phyloP scores from a whole-genome alignment of 64 coral and sea anemone species.

The Pocillopora damicornis region DNA sequence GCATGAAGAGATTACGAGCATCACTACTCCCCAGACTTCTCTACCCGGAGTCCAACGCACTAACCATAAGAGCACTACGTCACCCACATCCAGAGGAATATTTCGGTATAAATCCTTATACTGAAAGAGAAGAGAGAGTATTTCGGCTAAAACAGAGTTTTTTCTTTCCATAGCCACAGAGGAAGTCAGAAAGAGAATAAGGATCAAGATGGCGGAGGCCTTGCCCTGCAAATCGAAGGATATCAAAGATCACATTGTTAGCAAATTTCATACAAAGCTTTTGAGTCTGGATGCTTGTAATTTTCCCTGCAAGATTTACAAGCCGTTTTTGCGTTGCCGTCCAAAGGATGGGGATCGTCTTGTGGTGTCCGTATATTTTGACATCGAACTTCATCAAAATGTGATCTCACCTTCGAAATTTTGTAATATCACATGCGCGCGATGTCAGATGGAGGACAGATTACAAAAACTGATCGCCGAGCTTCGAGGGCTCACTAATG shows the following conservation, averaged over 20 bases:
- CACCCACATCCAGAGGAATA: too few species aligned
- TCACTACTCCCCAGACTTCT: too few species aligned
- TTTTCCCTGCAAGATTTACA: constrained; percentile 59
- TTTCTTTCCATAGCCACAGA: neutral
- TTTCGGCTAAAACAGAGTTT: neutral
- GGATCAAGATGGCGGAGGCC: neutral
- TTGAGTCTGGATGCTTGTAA: constrained; percentile 56
- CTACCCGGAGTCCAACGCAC: too few species aligned
- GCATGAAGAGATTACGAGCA: too few species aligned
- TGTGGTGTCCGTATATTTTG: constrained; percentile 51
- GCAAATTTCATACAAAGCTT: constrained; percentile 35
- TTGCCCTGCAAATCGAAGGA: neutral
- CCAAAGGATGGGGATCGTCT: neutral
- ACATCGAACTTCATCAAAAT: constrained; percentile 51
- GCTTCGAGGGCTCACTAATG: constrained; percentile 40
- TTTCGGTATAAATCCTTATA: too few species aligned
- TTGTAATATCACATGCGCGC: constrained; percentile 70
- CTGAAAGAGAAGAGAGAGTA: too few species aligned
- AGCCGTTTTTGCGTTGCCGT: constrained; percentile 23
- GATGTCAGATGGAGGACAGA: constrained; percentile 69
- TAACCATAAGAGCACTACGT: too few species aligned
- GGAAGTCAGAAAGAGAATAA: constrained; percentile 7
- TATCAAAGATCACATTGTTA: constrained; percentile 26
- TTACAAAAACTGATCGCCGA: constrained; percentile 59
- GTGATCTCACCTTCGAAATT: constrained; percentile 37